Conservation (phyloP, 2,797 vertebrate species). For the Choloepus didactylus region DNA sequence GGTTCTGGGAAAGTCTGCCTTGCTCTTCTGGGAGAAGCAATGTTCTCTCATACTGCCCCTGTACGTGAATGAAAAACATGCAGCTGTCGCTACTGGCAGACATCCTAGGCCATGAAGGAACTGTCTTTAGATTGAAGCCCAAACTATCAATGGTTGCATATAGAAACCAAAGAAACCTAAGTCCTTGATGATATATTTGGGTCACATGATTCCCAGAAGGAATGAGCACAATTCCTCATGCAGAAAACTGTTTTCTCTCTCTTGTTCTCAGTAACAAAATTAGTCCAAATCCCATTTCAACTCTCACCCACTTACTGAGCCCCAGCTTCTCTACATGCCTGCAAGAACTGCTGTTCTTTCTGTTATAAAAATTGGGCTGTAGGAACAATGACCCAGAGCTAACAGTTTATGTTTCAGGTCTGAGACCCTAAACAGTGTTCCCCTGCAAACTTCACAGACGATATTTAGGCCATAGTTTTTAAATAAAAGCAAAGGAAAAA, state of each 20-base stretch:
- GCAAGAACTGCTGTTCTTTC: background rate
- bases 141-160: background rate
- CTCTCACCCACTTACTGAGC: background rate
- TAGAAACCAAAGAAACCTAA: background rate
- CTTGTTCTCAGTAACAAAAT: conserved; percentile 40
- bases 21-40: background rate
- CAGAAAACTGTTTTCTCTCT: background rate
- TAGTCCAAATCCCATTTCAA: conserved; percentile 15
- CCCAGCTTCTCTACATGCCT: background rate
- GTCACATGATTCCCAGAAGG: background rate
- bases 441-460: background rate
- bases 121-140: background rate
- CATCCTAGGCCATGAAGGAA: background rate
- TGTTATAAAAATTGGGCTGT: background rate
- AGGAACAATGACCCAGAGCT: background rate
- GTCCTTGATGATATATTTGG: background rate
- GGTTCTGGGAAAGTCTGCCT: background rate
- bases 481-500: background rate
- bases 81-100: background rate
- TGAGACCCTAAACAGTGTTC: background rate
- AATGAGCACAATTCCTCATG: background rate
- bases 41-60: background rate
- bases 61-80: background rate
- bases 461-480: background rate
- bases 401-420: background rate